Evolutionary conservation across 1,140 invertebrate species (phyloP).

Genomic region (Luehdorfia chinensis): DNA sequence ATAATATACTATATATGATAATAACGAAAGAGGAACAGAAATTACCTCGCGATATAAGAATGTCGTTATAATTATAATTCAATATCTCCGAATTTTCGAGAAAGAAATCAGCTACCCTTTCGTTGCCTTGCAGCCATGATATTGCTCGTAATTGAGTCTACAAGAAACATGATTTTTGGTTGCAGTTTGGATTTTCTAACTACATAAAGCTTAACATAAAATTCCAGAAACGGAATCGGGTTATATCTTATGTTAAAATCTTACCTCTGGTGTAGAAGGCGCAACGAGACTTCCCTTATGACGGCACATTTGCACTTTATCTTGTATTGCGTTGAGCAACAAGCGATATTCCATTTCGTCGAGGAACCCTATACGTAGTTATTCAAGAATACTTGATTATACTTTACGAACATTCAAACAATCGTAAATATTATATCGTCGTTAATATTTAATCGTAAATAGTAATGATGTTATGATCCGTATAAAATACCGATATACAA

Average conservation of each 20-base stretch:
- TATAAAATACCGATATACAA: too few species aligned
- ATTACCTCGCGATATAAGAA: slow-evolving; percentile 58
- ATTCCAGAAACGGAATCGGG: too few species aligned
- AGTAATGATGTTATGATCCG: too few species aligned
- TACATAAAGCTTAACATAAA: too few species aligned
- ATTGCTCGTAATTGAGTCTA: slow-evolving; percentile 59
- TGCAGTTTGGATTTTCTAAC: too few species aligned
- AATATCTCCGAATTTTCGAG: slow-evolving; percentile 61
- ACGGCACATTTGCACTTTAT: slow-evolving; percentile 54
- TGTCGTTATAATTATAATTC: slow-evolving; percentile 58
- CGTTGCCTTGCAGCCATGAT: slow-evolving; percentile 62
- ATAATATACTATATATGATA: too few species aligned
- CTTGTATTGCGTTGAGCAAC: slow-evolving; percentile 52
- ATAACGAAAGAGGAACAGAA: too few species aligned
- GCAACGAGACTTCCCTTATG: slow-evolving; percentile 64
- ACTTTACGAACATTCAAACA: not conserved
- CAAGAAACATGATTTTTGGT: too few species aligned
- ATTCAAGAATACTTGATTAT: not conserved
- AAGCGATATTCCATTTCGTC: slow-evolving; percentile 65
- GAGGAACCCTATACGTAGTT: slow-evolving; percentile 43
- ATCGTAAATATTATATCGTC: too few species aligned
- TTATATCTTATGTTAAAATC: too few species aligned
- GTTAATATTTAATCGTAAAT: too few species aligned
- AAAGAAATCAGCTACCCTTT: slow-evolving; percentile 57
- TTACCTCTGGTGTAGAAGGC: slow-evolving; percentile 59